Base-by-base conservation (phyloP, 1,140 invertebrate genomes). In the Tetragnatha versicolor region DNA sequence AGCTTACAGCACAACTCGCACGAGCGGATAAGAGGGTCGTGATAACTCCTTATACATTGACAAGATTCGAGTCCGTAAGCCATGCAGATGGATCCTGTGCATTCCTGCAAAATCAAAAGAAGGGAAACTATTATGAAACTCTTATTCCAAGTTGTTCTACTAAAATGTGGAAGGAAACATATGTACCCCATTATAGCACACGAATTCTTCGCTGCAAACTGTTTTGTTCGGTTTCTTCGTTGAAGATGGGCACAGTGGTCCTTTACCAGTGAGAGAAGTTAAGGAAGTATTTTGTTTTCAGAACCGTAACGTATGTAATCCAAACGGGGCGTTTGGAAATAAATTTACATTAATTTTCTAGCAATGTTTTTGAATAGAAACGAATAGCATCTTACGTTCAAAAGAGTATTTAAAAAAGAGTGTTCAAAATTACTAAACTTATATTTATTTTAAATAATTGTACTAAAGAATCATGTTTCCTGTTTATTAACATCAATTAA, bases 41-140 rank as follows among this genome's bases (percentile, higher is more conserved):
- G 88, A 3, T 90, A 88, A 79, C 91, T 89, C 47, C 86, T 51
- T 82, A 92, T 89, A 87, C 95, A 95, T 86, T 98, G 97, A 84
- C 97, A 99, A 14, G 96, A 98, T 86, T 98, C 94, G 85, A 98
- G 89, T 27, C 94, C 94, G 85, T 98, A 98, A 4, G 92, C 92
- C 79, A 95, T 87, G 85, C 96, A 98, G 83, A 98, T 95, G 42
- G 94, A 96, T 0, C 94, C 94, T 0, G 93, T 94, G 83, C 96
- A 98, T 86, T 96, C 93, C 92, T 93, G 25, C n/a, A 1, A 25
- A 29, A 17, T 12, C 42, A 47, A 2, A 45, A 7, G 22, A 53
- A 53, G 3, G 3, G 27, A 51, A 53, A 53, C 10, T 25, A 25
- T 25, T 6, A 25, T 10, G 22, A 12, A 10, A 5, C 49, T 20